Evolutionary conservation across 2,888 invertebrate genomes (phyloP).

Genomic region (Eugnorisma glareosa): DNA sequence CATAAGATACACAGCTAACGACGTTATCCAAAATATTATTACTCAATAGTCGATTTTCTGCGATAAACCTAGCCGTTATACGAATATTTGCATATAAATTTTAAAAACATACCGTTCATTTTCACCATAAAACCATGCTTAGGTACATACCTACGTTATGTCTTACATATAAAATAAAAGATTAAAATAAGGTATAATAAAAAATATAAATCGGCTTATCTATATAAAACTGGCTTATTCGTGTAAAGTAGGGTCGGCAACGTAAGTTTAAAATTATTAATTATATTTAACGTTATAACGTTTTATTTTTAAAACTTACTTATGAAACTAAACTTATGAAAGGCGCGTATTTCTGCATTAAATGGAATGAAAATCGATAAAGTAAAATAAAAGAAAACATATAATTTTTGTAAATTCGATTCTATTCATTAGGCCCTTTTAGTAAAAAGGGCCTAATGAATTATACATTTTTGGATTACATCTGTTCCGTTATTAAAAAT

Average conservation of each 20-base stretch:
- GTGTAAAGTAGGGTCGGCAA: slow-evolving; percentile 81
- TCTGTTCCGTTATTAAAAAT: background rate
- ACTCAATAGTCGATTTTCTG: slow-evolving; percentile 73
- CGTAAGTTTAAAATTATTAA: slow-evolving; percentile 30
- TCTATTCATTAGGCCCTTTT: too few relatives aligned
- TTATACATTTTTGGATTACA: background rate
- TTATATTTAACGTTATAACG: background rate
- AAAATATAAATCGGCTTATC: slow-evolving; percentile 90
- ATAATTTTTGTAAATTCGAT: background rate
- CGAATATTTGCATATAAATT: slow-evolving; percentile 77
- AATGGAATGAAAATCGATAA: background rate
- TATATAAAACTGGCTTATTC: slow-evolving; percentile 89
- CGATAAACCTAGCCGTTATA: slow-evolving; percentile 71
- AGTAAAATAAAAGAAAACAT: background rate
- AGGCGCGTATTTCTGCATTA: background rate
- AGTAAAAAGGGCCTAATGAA: background rate
- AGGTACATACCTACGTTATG: slow-evolving; percentile 75
- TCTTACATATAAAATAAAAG: slow-evolving; percentile 84
- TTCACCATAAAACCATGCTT: slow-evolving; percentile 80
- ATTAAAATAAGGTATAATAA: slow-evolving; percentile 85
- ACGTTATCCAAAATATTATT: slow-evolving; percentile 74
- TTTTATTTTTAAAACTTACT: background rate
- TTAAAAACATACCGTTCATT: slow-evolving; percentile 78
- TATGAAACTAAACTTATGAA: background rate
- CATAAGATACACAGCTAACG: slow-evolving; percentile 61